These are phyloP conservation scores for Eubasilissa splendida DNA, from an alignment of 2,888 invertebrate species.

Conservation along the genomic window DNA sequence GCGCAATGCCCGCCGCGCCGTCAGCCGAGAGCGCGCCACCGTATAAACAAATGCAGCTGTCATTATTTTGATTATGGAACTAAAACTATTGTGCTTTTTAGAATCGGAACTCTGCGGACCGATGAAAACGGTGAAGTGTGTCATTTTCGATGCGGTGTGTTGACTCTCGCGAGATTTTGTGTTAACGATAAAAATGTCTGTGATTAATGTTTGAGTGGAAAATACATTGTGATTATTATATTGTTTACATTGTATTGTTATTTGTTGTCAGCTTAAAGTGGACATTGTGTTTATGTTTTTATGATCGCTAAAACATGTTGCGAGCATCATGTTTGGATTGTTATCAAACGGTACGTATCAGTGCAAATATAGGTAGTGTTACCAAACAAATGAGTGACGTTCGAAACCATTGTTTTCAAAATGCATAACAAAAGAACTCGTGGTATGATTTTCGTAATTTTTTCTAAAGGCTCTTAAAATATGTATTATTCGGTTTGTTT, in stretches of 20 bases:
- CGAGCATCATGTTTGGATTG: neutral
- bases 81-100: neutral
- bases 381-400: too few relatives aligned
- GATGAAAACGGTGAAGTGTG: neutral
- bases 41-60: neutral
- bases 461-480: too few relatives aligned
- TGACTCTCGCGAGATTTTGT: too few relatives aligned
- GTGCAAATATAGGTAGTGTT: too few relatives aligned
- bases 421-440: too few relatives aligned
- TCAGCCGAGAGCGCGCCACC: neutral
- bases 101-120: neutral
- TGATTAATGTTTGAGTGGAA: too few relatives aligned
- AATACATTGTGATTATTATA: neutral
- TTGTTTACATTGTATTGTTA: neutral
- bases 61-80: conserved; percentile 18
- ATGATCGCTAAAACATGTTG: neutral
- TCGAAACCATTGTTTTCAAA: too few relatives aligned
- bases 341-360: neutral
- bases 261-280: too few relatives aligned
- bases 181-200: too few relatives aligned
- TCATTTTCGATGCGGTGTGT: neutral
- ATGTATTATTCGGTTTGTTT: too few relatives aligned
- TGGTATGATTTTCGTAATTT: too few relatives aligned
- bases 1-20: neutral
- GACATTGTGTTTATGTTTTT: neutral